Evolutionary conservation across 2,888 invertebrate species (phyloP).

Genomic region (Chrysolina haemoptera): DNA sequence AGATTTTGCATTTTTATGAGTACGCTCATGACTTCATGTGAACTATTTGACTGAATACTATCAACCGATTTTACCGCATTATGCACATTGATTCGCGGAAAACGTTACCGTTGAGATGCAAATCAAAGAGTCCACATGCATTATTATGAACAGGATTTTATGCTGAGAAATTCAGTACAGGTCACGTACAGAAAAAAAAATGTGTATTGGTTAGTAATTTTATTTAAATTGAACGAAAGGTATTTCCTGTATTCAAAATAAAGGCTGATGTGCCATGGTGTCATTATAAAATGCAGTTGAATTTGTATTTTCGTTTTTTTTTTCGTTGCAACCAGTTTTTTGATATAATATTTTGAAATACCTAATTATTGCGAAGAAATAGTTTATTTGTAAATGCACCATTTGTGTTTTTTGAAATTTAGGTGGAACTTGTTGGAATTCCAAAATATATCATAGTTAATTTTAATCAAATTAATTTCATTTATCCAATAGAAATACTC

Average conservation of each 20-base stretch:
- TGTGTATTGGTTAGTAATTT: slow-evolving; percentile 14
- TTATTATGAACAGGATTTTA: slow-evolving; percentile 10
- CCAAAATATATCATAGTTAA: too few relatives aligned
- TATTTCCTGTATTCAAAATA: not conserved
- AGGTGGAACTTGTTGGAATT: too few relatives aligned
- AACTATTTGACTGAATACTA: slow-evolving; percentile 16
- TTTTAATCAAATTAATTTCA: too few relatives aligned
- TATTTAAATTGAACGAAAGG: slow-evolving; percentile 6
- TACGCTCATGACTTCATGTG: slow-evolving; percentile 17
- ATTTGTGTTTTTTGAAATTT: too few relatives aligned
- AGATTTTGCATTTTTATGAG: not conserved
- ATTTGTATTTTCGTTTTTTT: too few relatives aligned
- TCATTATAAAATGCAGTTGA: too few relatives aligned
- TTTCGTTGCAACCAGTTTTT: too few relatives aligned
- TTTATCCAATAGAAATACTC: too few relatives aligned
- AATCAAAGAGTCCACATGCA: slow-evolving; percentile 15
- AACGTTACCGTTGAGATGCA: slow-evolving; percentile 22
- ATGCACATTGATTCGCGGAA: slow-evolving; percentile 23
- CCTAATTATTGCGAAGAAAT: too few relatives aligned
- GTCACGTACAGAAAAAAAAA: slow-evolving; percentile 11
- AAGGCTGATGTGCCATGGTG: too few relatives aligned
- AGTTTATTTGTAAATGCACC: too few relatives aligned
- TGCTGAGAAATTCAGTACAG: slow-evolving; percentile 1
- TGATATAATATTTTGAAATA: too few relatives aligned
- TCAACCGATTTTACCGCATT: slow-evolving; percentile 19